phyloP scores from a whole-genome alignment of 2,888 invertebrate genomes.

The Agonopterix heracliana region DNA sequence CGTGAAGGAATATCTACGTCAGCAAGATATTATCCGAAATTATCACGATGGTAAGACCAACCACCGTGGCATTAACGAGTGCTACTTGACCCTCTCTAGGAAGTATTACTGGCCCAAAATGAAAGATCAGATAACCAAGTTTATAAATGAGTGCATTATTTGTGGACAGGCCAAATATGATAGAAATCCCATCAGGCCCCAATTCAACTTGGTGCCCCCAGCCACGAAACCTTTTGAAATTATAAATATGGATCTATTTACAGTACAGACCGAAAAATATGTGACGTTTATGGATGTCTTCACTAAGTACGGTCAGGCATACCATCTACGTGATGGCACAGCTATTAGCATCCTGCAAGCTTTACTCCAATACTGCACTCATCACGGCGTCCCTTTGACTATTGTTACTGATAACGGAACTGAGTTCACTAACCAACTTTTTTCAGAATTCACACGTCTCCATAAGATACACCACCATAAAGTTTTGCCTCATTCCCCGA shows the following conservation, averaged over 20 bases:
- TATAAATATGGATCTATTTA: slow-evolving; percentile 12
- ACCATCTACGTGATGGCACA: neutral
- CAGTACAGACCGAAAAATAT: slow-evolving; percentile 8
- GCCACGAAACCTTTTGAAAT: slow-evolving; percentile 16
- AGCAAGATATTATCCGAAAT: slow-evolving; percentile 6
- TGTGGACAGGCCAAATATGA: slow-evolving; percentile 11
- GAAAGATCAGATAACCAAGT: slow-evolving; percentile 8
- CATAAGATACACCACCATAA: slow-evolving; percentile 7
- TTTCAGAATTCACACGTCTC: slow-evolving; percentile 7
- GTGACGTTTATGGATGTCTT: slow-evolving; percentile 9
- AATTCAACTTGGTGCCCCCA: slow-evolving; percentile 14
- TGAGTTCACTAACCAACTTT: slow-evolving; percentile 21
- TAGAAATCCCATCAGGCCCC: too few relatives aligned
- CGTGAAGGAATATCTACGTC: slow-evolving; percentile 6
- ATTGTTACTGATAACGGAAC: slow-evolving; percentile 18
- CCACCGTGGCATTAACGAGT: slow-evolving; percentile 5
- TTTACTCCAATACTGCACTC: slow-evolving; percentile 13
- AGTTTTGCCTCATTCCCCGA: slow-evolving; percentile 14
- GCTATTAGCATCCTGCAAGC: slow-evolving; percentile 6
- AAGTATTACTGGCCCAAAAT: slow-evolving; percentile 13
- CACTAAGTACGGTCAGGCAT: neutral
- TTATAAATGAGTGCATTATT: slow-evolving; percentile 10
- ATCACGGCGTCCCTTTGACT: slow-evolving; percentile 18
- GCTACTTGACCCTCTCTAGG: neutral
- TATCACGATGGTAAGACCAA: slow-evolving; percentile 13